These are phyloP conservation scores for Alentia gelatinosa DNA, from an alignment of 2,888 invertebrate genomes.

Conservation along the genomic window DNA sequence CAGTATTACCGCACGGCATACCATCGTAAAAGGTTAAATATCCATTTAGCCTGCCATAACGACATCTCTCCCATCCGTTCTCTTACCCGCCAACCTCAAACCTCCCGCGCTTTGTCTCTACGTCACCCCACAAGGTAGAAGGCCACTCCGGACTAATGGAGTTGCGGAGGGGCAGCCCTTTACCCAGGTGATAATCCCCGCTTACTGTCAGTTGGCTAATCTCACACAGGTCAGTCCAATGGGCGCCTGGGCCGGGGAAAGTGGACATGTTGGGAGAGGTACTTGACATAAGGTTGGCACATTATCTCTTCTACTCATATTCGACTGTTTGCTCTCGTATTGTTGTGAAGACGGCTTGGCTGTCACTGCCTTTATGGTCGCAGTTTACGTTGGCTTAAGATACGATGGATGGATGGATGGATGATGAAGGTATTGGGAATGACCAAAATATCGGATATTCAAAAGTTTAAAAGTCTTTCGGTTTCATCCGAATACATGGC, in stretches of 20 bases:
- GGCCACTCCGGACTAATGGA: neutral
- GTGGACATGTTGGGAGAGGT: neutral
- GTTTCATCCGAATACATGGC: too few relatives aligned
- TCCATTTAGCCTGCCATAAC: too few relatives aligned
- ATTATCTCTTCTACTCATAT: slow-evolving; percentile 3
- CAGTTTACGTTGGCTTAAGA: neutral
- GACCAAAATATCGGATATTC: too few relatives aligned
- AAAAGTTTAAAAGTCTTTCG: too few relatives aligned
- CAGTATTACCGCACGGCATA: too few relatives aligned
- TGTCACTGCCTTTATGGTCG: neutral
- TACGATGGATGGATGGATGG: neutral
- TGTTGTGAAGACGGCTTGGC: neutral
- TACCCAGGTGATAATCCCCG: neutral
- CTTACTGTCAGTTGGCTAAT: neutral
- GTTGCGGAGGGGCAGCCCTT: neutral
- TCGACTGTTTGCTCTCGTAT: neutral
- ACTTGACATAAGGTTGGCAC: neutral
- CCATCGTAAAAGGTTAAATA: too few relatives aligned
- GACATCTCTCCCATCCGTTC: too few relatives aligned
- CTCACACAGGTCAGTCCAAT: neutral
- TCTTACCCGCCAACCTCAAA: neutral
- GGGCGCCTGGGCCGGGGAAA: neutral
- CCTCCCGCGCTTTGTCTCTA: neutral
- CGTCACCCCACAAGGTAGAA: neutral
- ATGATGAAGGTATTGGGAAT: neutral